Base-by-base conservation (phyloP, 2,113 vertebrate species). In the Catagonus wagneri region DNA sequence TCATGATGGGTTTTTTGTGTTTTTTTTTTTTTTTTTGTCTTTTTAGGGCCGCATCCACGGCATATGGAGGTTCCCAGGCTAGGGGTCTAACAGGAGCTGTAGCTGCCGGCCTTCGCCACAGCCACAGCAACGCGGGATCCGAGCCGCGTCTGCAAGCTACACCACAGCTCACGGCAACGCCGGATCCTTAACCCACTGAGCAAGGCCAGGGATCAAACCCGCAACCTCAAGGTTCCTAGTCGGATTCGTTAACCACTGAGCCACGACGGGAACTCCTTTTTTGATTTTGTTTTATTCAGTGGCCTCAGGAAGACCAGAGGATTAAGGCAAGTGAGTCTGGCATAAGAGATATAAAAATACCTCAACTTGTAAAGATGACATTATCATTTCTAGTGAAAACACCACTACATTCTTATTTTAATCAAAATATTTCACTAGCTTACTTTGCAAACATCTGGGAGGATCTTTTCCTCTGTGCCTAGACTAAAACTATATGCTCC, bases 381-480 rank as follows among this genome's bases (percentile, higher is more conserved):
- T 52, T 52, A 84, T 60, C 12, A 1, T 93, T 93, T 91, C 92
- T 1, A 66, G 34, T 16, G 34, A 93, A 94, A 85, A 50, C 19
- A 75, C 16, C n/a, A 63, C 61, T n/a, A 22, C 6, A 1, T 65
- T 92, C 74, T 93, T 20, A 66, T 75, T 83, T 93, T 74, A 89
- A 78, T 85, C 8, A 85, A 81, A 83, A 71, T 83, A 96, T 36
- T 83, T 85, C 74, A 83, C 86, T 58, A 61, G 93, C 39, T 92
- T 96, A 84, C 34, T 94, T 96, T 91, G 89, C 44, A 78, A 96
- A 95, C 20, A 89, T 56, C 83, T 63, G 39, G 50, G 32, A 68
- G 3, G 65, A 74, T 71, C 54, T 86, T 90, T 72, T 86, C 56
- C 69, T 76, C 91, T 89, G 54, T 75, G 79, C 34, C 50, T 81